Base-by-base conservation (phyloP, 2,113 vertebrate genomes). In the Callospermophilus lateralis region DNA sequence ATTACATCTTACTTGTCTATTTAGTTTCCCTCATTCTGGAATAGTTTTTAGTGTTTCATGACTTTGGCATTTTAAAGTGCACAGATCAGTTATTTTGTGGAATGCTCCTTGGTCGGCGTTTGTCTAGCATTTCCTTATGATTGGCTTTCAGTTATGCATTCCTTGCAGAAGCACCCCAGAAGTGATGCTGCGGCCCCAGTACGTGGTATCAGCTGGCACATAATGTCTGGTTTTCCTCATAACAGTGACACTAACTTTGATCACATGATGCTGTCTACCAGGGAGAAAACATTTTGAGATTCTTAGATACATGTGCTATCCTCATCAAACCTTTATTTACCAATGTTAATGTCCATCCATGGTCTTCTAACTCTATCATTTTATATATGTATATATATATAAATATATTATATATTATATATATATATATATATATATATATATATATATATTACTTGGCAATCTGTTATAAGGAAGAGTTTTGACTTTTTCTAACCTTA, bases 1-100 rank as follows among this genome's bases (percentile, higher is more conserved):
- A 16, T 86, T 85, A 81, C 3, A 30, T 63, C 32, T 84, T 78
- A 22, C 32, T 88, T 92, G 48, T 70, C 26, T 77, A 78, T 89
- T 94, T 85, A 42, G 30, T 85, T n/a, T 80, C 19, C 78, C 81
- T 93, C 53, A 85, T 48, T 85, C n/a, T 93, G 37, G 34, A 94
- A 20, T 1, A 77, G 5, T 58, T 58, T 67, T 88, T 58, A 84
- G 11, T 8, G 11, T 88, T 72, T 84, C 77, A 45, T 80, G 51
- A 93, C 22, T 72, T 93, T 85, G 72, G 84, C 73, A 32, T 70
- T 84, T 72, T 78, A 32, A 84, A 81, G 67, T 58, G 3, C 48
- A 34, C 34, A 45, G 90, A 61, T 20, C 15, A 39, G 37, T 45
- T 86, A 37, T 24, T 77, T 53, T 76, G 51, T 90, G 67, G 20